These are phyloP conservation scores for Limnephilus lunatus DNA, from an alignment of 2,888 invertebrate species.

Conservation along the genomic window DNA sequence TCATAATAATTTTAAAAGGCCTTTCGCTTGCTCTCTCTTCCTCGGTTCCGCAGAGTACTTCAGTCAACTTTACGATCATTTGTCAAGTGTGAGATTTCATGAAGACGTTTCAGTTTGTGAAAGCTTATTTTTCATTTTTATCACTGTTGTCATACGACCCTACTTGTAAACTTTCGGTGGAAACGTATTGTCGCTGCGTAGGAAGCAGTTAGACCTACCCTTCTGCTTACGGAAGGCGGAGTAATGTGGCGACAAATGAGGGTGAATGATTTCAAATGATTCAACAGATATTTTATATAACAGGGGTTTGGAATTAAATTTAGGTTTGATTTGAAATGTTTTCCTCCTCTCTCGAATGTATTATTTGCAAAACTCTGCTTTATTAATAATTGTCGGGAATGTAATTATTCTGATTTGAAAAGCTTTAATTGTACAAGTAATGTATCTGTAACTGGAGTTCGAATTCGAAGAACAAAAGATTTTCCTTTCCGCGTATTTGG, in stretches of 20 bases:
- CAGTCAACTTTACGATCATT: neutral
- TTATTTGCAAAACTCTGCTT: neutral
- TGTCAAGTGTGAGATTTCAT: neutral
- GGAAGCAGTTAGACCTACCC: neutral
- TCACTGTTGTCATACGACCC: constrained; percentile 2
- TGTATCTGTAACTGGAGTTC: neutral
- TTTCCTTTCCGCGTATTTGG: neutral
- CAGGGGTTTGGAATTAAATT: neutral
- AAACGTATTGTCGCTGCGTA: neutral
- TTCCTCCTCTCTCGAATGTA: neutral
- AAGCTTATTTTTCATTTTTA: constrained; percentile 2
- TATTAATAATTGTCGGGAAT: neutral
- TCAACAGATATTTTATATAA: neutral
- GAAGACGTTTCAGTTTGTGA: neutral
- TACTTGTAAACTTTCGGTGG: neutral
- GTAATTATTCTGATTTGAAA: neutral
- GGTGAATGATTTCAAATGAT: neutral
- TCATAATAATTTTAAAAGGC: neutral
- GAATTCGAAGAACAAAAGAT: neutral
- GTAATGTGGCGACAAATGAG: neutral
- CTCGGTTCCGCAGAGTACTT: neutral
- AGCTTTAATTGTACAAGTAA: neutral
- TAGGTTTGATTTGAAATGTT: neutral
- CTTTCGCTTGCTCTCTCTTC: neutral
- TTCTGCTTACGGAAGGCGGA: neutral